phyloP scores from a whole-genome alignment of 2,888 invertebrate genomes.

The Lymantria dispar region DNA sequence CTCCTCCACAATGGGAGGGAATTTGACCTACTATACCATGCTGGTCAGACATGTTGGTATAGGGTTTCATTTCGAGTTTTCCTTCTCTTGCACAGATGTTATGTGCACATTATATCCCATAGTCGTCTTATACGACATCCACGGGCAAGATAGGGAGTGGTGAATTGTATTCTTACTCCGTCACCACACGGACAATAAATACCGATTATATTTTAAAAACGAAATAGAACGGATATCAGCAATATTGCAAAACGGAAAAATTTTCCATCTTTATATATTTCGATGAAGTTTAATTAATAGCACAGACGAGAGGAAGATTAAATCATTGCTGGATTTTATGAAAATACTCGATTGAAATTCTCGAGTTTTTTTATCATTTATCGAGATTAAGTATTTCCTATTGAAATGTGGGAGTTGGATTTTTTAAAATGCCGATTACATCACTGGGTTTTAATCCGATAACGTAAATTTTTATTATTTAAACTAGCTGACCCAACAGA shows the following conservation, averaged over 20 bases:
- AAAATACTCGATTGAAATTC: conserved; percentile 6
- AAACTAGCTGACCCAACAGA: too few species aligned
- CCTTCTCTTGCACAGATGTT: too few species aligned
- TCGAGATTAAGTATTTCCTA: not conserved
- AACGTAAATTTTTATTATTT: too few species aligned
- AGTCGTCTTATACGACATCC: too few species aligned
- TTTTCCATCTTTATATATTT: conserved; percentile 1
- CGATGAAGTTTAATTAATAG: conserved; percentile 8
- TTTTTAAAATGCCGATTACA: not conserved
- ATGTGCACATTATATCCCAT: too few species aligned
- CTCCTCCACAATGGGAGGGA: too few species aligned
- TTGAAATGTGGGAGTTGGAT: not conserved
- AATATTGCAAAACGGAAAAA: not conserved
- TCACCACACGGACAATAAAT: not conserved
- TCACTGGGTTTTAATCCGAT: not conserved
- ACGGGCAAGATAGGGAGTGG: too few species aligned
- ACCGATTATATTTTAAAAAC: not conserved
- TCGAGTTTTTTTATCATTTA: not conserved
- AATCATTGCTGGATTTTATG: conserved; percentile 1
- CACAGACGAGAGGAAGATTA: conserved; percentile 1
- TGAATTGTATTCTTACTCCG: too few species aligned
- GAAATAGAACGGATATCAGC: not conserved
- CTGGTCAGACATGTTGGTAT: too few species aligned
- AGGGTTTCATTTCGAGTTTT: too few species aligned
- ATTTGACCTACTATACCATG: too few species aligned